These are phyloP conservation scores for Caenorhabditis sp. DNA, from an alignment of 2,888 invertebrate species.

Conservation along the genomic window DNA sequence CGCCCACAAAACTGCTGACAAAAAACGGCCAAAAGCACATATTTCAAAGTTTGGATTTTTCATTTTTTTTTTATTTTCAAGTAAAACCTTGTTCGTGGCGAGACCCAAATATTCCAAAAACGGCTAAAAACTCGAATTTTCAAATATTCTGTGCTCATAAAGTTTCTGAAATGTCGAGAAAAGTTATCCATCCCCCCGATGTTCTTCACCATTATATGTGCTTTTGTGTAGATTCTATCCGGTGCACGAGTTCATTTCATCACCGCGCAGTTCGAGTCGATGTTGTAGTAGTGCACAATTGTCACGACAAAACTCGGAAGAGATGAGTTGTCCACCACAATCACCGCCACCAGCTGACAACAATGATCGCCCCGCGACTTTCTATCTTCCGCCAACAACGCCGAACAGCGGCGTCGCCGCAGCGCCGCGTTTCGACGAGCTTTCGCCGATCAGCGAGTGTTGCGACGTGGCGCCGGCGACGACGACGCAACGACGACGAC, in stretches of 20 bases:
- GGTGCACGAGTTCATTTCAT: constrained; percentile 43
- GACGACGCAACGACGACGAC: not conserved
- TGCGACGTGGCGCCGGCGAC: constrained; percentile 3
- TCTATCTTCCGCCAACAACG: constrained; percentile 29
- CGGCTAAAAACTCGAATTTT: too few relatives aligned
- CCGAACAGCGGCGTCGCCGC: constrained; percentile 6
- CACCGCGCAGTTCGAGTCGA: constrained; percentile 36
- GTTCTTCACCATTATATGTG: not conserved
- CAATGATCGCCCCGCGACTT: constrained; percentile 24
- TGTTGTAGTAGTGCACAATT: constrained; percentile 44
- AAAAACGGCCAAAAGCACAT: too few relatives aligned
- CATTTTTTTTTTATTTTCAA: too few relatives aligned
- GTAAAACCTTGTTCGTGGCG: too few relatives aligned
- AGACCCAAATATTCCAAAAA: too few relatives aligned
- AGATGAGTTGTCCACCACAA: not conserved
- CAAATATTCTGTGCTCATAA: too few relatives aligned
- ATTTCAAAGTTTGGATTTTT: too few relatives aligned
- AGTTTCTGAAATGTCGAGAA: not conserved
- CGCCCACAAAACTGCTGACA: too few relatives aligned
- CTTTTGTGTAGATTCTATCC: constrained; percentile 35
- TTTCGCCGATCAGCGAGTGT: constrained; percentile 43
- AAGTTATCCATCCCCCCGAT: not conserved
- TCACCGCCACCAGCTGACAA: constrained; percentile 12
- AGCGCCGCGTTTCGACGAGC: constrained; percentile 34
- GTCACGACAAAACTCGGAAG: constrained; percentile 42